Evolutionary conservation across 2,797 vertebrate species (phyloP), one percentile per base, ranked within the genome.

Genomic region (Phrynocephalus forsythii): DNA sequence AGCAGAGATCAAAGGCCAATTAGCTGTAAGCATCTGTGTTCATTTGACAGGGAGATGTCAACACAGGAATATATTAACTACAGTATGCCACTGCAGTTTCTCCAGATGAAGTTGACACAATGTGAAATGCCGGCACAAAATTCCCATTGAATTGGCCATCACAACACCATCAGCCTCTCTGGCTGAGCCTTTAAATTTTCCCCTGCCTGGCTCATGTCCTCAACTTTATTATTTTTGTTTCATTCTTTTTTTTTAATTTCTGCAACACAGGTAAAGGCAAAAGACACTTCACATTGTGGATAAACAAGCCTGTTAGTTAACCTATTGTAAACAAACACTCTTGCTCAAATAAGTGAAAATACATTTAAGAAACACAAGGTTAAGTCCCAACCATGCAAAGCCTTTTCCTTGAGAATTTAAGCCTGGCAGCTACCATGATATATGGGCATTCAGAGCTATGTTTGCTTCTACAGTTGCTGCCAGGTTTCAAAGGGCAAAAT

Each of bases 1-100:
- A 60, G 26, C 48, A 33, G 82, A 91, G 79, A 94, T 93, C 87
- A 95, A 94, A 94, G 76, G 4, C 68, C 88, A 66, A 92, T 93
- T 93, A 94, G 10, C 52, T 89, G 84, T 76, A 76, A 85, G 67
- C 22, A 69, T 66, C 83, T 82, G 71, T 28, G 18, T 9, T 48
- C 75, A 71, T 72, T 69, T 86, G 0, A 20, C 84, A 73, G 84
- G 33, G 28, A 84, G 71, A 85, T 0, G 88, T 24, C 50, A 87
- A n/a, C 4, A 85, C 18, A 83, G 89, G 92, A 85, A 24, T 11
- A 0, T 81, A 63, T 63, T 63, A 20, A 16, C 10, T 60, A 6
- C 15, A 16, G 68, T 60, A 44, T 84, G 20, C 1, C 76, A 1
- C 9, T 90, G 82, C 81, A 33, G 0, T 33, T 20, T 88, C 89